A percentile compares a stretch with the other conserved stretches of the same genome.
These are phyloP conservation scores for Hystrix brachyura DNA, from an alignment of 2,113 vertebrate genomes.

Conservation along the genomic window DNA sequence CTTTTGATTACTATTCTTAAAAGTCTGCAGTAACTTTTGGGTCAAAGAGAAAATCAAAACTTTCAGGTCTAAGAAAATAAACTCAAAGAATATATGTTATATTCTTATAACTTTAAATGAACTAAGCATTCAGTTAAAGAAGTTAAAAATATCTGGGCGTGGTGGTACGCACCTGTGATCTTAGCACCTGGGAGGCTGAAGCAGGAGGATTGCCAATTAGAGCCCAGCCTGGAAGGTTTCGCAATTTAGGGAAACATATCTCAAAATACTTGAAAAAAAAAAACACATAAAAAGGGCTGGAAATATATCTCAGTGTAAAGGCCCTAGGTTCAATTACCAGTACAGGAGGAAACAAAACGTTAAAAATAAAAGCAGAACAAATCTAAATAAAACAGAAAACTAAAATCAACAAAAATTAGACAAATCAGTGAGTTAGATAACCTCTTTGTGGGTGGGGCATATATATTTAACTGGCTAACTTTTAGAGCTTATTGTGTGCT, in stretches of 20 bases:
- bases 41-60: slow-evolving; percentile 49
- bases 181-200: neutral
- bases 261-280: neutral
- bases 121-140: slow-evolving; percentile 33
- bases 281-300: too few species aligned
- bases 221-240: neutral
- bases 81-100: slow-evolving; percentile 55
- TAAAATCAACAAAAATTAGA: slow-evolving; percentile 50
- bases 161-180: neutral
- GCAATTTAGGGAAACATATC: neutral
- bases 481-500: neutral
- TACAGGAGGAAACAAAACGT: neutral
- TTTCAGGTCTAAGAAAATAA: slow-evolving; percentile 55
- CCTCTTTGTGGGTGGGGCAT: neutral
- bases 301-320: neutral
- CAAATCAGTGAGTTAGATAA: slow-evolving; percentile 35
- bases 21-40: slow-evolving; percentile 45
- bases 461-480: neutral
- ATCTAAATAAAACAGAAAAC: slow-evolving; percentile 30
- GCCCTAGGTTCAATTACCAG: neutral
- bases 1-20: slow-evolving; percentile 52
- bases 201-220: neutral
- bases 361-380: slow-evolving; percentile 41
- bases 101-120: slow-evolving; percentile 30
- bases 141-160: neutral